Percentiles rank a stretch among this genome's conserved stretches.
Conservation (phyloP, 30 jellyfish, hydroid and myxozoan species). For the Aurelia coerulea region DNA sequence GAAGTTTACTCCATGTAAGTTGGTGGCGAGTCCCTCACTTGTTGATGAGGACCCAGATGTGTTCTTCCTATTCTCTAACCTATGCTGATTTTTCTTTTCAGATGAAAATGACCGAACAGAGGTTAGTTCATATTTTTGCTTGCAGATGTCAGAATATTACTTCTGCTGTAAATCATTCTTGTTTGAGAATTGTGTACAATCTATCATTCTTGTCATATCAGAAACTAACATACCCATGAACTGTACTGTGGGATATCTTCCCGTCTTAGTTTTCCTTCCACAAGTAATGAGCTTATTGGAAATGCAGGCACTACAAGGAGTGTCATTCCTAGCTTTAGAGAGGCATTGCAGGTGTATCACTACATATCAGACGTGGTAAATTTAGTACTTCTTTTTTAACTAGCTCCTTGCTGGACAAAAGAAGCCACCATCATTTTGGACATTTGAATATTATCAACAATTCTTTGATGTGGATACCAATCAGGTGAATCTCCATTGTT, state of each 20-base stretch:
- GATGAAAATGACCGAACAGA: conserved; percentile 69
- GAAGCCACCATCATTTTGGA: conserved; percentile 94
- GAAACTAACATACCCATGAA: too few species aligned
- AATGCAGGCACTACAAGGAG: too few species aligned
- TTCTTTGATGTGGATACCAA: conserved; percentile 94
- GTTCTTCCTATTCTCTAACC: background rate
- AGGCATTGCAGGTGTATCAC: background rate
- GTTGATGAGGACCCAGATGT: background rate
- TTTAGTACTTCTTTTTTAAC: background rate
- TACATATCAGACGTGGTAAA: background rate
- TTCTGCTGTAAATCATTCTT: too few species aligned
- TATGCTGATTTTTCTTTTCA: conserved; percentile 1
- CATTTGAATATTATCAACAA: conserved; percentile 90
- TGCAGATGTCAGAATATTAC: too few species aligned
- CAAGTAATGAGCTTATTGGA: too few species aligned
- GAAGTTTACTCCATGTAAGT: too few species aligned
- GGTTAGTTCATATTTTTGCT: conserved; percentile 12
- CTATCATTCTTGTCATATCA: too few species aligned
- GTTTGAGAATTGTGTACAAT: too few species aligned
- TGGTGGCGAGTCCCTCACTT: too few species aligned
- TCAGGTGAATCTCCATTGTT: conserved; percentile 57
- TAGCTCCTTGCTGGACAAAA: conserved; percentile 90
- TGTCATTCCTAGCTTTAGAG: too few species aligned
- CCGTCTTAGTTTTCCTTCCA: too few species aligned
- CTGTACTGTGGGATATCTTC: too few species aligned